Evolutionary conservation across 2,888 invertebrate species (phyloP), one percentile per base, ranked within the genome.

Genomic region (Meloe dianella): DNA sequence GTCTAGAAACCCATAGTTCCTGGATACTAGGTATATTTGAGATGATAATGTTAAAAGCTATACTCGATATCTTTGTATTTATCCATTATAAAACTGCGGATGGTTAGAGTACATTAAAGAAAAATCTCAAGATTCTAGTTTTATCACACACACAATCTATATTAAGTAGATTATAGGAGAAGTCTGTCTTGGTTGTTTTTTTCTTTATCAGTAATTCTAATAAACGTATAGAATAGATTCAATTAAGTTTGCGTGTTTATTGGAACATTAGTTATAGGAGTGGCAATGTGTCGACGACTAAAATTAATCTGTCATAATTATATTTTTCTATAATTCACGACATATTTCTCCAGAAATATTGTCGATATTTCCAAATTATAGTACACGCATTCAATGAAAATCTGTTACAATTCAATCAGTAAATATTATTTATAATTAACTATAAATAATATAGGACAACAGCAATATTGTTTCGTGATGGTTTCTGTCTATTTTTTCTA

Each of bases 191-290:
- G n/a, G n/a, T 54, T 24, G 24, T 54, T 54, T 24, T 10, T 51
- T 22, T 54, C 8, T 54, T 12, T 12, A 24, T 22, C 5, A 4
- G 12, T 1, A 20, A 10, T 1, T 4, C 1, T 17, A 20, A 47
- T 20, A 9, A 47, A 47, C 17, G 20, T 47, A 20, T 9, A 22
- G 17, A 10, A 22, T 1, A 51, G 14, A 12, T 54, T 22, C 7
- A 54, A 54, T 54, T 54, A 27, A 54, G 22, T 14, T 54, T 24
- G 54, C 54, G 27, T 54, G 54, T 54, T 54, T 27, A 24, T 10
- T 54, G 6, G 12, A n/a, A n/a, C 20, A 24, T 22, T 51, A 12
- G 27, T 8, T 54, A 7, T 1, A 54, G 54, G 54, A 14, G 54
- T 24, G 54, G 0, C 54, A 24, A 27, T 20, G 22, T 47, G 17